These are phyloP conservation scores for Carduelis carduelis DNA, from an alignment of 2,797 vertebrate genomes.

Conservation along the genomic window DNA sequence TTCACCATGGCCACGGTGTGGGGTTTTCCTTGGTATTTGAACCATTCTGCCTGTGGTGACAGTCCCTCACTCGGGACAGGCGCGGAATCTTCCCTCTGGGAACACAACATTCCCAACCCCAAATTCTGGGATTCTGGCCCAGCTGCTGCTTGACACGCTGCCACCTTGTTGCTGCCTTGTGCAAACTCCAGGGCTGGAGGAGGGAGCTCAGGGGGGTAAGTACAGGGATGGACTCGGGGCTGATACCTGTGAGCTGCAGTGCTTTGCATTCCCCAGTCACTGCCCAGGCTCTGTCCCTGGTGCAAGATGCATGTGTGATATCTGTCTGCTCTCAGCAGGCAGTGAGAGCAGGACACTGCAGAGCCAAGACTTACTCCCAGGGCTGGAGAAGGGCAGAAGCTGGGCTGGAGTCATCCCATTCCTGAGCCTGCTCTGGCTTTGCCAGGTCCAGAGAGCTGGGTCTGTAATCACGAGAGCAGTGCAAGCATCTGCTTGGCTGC, in stretches of 20 bases:
- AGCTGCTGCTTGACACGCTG: rapidly evolving
- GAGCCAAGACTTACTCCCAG: rapidly evolving
- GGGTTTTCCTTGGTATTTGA: not conserved
- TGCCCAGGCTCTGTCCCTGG: rapidly evolving
- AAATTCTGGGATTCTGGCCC: not conserved
- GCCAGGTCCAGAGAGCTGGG: rapidly evolving
- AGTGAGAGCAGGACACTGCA: rapidly evolving
- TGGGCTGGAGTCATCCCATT: not conserved
- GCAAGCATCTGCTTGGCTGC: too few species aligned
- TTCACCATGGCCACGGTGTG: rapidly evolving
- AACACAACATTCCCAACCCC: rapidly evolving
- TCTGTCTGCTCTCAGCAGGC: not conserved
- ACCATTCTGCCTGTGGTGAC: not conserved
- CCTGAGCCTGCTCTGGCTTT: not conserved
- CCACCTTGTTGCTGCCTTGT: not conserved
- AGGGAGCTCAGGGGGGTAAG: rapidly evolving
- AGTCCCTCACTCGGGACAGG: rapidly evolving
- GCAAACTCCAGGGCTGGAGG: rapidly evolving
- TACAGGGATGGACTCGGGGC: not conserved
- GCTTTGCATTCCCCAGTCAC: rapidly evolving
- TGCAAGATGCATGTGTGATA: rapidly evolving
- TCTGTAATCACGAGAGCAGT: rapidly evolving
- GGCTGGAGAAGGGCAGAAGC: not conserved
- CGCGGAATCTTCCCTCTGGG: rapidly evolving
- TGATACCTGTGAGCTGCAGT: rapidly evolving